Evolutionary conservation across 2,113 vertebrate species (phyloP).

Genomic region (Oreochromis aureus): DNA sequence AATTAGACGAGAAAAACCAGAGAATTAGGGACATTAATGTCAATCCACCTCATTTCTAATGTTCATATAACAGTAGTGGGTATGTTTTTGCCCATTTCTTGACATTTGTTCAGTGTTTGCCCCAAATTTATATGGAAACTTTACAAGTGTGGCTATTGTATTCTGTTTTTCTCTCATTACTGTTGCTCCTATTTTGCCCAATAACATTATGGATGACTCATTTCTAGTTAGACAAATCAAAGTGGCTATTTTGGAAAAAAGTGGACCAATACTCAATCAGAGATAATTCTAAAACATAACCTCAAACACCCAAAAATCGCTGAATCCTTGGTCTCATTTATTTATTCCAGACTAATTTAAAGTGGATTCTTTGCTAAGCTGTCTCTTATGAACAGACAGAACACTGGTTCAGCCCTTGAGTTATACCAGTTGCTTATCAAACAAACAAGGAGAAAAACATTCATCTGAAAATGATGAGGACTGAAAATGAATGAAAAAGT

Average conservation of each 20-base stretch:
- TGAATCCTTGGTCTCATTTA: background rate
- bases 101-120: background rate
- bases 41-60: background rate
- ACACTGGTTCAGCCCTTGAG: background rate
- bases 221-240: background rate
- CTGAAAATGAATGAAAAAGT: background rate
- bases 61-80: background rate
- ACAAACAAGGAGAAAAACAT: background rate
- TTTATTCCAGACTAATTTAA: background rate
- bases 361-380: background rate
- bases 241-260: background rate
- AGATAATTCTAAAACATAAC: background rate
- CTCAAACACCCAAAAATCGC: background rate
- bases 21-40: background rate
- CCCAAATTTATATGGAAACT: background rate
- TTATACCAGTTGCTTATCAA: background rate
- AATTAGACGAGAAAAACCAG: background rate
- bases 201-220: background rate
- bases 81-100: background rate
- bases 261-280: background rate
- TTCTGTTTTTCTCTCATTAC: background rate
- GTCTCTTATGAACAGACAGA: background rate
- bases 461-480: background rate
- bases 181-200: background rate
- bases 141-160: background rate